These are phyloP conservation scores for Tapirus indicus DNA, from an alignment of 2,797 vertebrate genomes.

Conservation along the genomic window DNA sequence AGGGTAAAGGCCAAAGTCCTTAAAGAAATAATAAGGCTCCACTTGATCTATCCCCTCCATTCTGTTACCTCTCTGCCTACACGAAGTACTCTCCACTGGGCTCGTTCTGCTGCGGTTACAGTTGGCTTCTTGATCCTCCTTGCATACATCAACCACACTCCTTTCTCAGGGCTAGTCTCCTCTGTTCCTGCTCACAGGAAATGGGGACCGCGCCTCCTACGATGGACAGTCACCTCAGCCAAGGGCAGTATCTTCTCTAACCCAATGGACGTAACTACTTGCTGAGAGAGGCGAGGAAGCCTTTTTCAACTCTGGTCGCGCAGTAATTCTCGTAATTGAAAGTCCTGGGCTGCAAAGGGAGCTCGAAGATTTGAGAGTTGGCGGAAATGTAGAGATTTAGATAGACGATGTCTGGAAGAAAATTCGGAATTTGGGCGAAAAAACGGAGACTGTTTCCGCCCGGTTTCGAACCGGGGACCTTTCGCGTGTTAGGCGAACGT, in stretches of 20 bases:
- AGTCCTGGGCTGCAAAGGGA: background rate
- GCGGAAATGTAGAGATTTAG: background rate
- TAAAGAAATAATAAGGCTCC: background rate
- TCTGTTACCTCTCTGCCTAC: background rate
- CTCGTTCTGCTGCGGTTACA: background rate
- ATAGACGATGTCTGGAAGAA: no score
- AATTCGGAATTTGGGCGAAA: background rate
- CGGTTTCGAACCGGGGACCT: constrained; percentile 86
- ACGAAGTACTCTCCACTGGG: background rate
- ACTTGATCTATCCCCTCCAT: background rate
- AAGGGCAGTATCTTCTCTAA: background rate
- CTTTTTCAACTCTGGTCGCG: background rate
- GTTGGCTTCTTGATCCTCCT: background rate
- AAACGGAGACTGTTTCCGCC: constrained; percentile 29
- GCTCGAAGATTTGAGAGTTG: fast-evolving
- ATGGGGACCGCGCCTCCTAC: fast-evolving
- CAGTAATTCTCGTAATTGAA: background rate
- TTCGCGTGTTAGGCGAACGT: constrained; percentile 78
- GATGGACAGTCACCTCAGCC: fast-evolving
- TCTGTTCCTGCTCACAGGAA: no score
- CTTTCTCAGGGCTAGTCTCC: background rate
- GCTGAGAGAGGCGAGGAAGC: background rate
- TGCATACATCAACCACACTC: background rate
- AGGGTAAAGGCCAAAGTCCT: background rate
- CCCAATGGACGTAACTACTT: fast-evolving